Conservation (phyloP, 2,113 vertebrate species). For the Mirounga angustirostris region DNA sequence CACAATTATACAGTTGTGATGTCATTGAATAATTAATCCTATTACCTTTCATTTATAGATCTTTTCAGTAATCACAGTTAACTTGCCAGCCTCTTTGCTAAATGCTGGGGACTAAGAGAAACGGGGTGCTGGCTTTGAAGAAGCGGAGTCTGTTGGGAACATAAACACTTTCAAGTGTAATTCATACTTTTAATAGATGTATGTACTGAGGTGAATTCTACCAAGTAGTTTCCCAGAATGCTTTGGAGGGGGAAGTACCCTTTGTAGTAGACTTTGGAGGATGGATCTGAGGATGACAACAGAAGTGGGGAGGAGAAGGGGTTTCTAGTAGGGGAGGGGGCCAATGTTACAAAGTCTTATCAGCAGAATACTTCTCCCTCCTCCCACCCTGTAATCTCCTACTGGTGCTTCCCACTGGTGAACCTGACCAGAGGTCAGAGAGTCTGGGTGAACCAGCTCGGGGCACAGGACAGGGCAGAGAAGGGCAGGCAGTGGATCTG, state of each 20-base stretch:
- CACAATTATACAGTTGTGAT: background rate
- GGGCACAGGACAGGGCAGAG: background rate
- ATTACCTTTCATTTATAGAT: background rate
- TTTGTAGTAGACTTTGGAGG: background rate
- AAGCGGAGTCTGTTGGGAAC: background rate
- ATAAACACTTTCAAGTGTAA: background rate
- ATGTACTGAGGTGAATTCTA: background rate
- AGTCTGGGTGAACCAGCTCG: background rate
- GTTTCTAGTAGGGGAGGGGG: background rate
- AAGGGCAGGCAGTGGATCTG: background rate
- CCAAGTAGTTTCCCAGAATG: background rate
- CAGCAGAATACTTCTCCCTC: background rate
- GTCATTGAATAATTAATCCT: slow-evolving; percentile 11
- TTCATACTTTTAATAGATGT: background rate
- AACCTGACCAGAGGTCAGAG: background rate
- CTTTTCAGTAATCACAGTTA: background rate
- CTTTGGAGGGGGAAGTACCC: background rate
- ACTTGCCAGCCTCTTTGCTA: background rate
- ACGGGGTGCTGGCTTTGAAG: background rate
- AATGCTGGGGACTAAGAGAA: background rate
- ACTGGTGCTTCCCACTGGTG: background rate
- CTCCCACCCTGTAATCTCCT: background rate
- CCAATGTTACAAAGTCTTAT: background rate
- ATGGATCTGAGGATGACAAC: background rate
- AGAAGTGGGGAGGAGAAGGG: background rate